A percentile compares a stretch with the other conserved stretches of the same genome.
phyloP scores from a whole-genome alignment of 2,797 vertebrate genomes.

The Microtus agrestis region DNA sequence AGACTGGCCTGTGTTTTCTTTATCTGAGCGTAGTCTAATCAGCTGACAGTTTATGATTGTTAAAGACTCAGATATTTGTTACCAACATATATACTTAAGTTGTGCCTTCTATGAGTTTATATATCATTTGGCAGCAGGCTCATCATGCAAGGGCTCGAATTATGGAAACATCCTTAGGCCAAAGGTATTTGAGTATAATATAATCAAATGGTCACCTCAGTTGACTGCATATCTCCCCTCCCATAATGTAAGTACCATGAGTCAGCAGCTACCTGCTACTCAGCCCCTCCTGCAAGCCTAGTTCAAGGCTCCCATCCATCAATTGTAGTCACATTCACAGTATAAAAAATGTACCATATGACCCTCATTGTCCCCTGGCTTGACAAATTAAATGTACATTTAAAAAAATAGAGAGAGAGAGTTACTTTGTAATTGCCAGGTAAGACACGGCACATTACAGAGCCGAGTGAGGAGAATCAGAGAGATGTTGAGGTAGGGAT shows the following conservation, averaged over 20 bases:
- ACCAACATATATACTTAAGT: background rate
- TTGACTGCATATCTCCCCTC: background rate
- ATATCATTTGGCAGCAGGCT: background rate
- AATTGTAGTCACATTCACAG: background rate
- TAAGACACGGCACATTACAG: background rate
- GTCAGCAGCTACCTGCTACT: background rate
- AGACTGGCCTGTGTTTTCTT: background rate
- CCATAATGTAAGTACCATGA: background rate
- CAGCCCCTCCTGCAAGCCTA: background rate
- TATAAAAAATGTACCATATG: background rate
- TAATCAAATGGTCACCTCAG: background rate
- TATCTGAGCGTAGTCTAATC: background rate
- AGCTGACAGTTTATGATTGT: background rate
- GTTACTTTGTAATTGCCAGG: constrained; percentile 7
- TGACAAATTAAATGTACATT: constrained; percentile 17
- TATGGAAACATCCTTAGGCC: background rate
- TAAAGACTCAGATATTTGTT: background rate
- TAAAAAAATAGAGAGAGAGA: background rate
- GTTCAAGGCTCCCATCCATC: background rate
- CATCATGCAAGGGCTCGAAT: background rate
- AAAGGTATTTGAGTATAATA: background rate
- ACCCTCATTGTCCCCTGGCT: background rate
- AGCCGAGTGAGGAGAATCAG: background rate
- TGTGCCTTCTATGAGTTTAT: background rate
- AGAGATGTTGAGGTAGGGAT: background rate